Percentiles rank a stretch among this genome's conserved stretches.
These are phyloP conservation scores for Catharus fuscescens DNA, from an alignment of 2,113 vertebrate species.

Conservation along the genomic window DNA sequence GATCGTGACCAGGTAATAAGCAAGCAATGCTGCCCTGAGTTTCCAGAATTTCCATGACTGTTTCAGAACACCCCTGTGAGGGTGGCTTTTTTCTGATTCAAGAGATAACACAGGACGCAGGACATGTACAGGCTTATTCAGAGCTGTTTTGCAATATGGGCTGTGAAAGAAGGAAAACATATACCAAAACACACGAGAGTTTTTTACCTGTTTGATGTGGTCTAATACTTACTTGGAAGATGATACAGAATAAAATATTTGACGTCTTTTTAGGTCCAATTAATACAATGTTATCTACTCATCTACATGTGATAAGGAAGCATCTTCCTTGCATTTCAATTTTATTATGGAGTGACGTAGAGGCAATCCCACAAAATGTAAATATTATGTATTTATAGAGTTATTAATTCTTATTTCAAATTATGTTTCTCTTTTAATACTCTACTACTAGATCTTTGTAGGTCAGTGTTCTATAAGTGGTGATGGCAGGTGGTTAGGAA, in stretches of 20 bases:
- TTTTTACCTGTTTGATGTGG: not conserved
- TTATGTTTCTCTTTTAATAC: not conserved
- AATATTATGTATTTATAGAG: not conserved
- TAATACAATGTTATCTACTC: not conserved
- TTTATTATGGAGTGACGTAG: not conserved
- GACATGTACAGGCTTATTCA: not conserved
- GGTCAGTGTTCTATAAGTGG: not conserved
- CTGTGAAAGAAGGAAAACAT: not conserved
- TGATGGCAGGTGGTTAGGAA: not conserved
- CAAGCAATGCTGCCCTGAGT: not conserved
- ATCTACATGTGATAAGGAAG: not conserved
- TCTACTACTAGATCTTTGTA: not conserved
- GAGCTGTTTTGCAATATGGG: not conserved
- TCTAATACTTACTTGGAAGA: not conserved
- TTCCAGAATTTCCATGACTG: not conserved
- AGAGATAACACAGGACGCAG: not conserved
- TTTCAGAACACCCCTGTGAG: not conserved
- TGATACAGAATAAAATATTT: not conserved
- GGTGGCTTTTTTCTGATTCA: not conserved
- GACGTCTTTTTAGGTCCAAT: not conserved
- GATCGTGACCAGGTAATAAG: slow-evolving; percentile 91
- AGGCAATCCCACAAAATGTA: not conserved
- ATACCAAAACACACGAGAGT: not conserved
- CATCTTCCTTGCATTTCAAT: not conserved
- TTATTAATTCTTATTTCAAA: not conserved